Conservation (phyloP, 2,797 vertebrate genomes). For the Protonibea diacanthus region DNA sequence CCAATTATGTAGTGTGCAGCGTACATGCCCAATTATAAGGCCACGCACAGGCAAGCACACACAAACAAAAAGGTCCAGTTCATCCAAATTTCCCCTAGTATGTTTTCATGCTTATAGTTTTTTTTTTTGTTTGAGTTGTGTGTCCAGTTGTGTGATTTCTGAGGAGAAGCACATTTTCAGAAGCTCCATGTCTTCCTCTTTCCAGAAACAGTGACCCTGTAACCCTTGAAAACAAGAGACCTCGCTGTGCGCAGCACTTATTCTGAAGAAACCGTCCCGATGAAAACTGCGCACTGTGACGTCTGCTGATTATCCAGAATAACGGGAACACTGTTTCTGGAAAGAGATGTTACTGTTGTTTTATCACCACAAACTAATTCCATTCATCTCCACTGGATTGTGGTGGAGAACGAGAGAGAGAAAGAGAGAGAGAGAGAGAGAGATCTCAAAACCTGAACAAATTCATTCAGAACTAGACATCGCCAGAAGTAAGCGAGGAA, state of each 20-base stretch:
- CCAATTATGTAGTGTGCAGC: slow-evolving; percentile 20
- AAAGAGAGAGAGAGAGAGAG: no score
- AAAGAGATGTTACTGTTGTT: not conserved
- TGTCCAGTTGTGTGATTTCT: not conserved
- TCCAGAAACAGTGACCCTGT: not conserved
- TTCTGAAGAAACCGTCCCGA: not conserved
- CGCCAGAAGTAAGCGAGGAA: not conserved
- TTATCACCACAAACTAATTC: not conserved
- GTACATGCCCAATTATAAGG: slow-evolving; percentile 7
- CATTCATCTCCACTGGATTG: not conserved
- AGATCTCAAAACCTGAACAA: not conserved
- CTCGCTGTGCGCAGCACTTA: not conserved
- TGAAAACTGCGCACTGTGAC: not conserved
- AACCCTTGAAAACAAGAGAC: slow-evolving; percentile 12
- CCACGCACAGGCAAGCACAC: slow-evolving; percentile 1
- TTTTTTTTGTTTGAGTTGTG: not conserved
- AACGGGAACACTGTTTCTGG: not conserved
- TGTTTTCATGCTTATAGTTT: not conserved
- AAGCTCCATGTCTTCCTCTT: slow-evolving; percentile 4
- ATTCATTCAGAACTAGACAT: not conserved
- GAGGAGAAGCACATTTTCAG: not conserved
- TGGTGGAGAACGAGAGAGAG: not conserved
- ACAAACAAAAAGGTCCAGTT: slow-evolving; percentile 3
- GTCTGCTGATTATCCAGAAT: not conserved
- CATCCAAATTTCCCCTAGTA: not conserved